A percentile compares a stretch with the other conserved stretches of the same genome.
Evolutionary conservation across 2,797 vertebrate species (phyloP).

Genomic region (Novumbra hubbsi): DNA sequence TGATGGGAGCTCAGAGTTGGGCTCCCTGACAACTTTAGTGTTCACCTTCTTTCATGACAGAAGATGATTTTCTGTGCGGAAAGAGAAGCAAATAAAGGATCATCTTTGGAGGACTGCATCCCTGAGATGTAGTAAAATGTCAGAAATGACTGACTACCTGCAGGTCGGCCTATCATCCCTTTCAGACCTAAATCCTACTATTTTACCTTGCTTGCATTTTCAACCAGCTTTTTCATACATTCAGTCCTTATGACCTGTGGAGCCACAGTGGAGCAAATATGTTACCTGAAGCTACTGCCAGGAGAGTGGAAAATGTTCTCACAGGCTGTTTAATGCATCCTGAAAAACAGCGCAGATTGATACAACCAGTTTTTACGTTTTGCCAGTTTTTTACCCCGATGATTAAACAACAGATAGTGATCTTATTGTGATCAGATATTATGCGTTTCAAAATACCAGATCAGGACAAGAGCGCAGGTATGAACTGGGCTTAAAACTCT

Average conservation of each 20-base stretch:
- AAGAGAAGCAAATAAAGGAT: constrained; percentile 68
- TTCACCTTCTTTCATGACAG: constrained; percentile 72
- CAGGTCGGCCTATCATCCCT: constrained; percentile 50
- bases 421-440: too few species aligned
- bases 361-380: too few species aligned
- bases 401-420: too few species aligned
- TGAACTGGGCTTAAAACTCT: too few species aligned
- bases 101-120: constrained; percentile 69
- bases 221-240: too few species aligned
- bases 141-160: constrained; percentile 70
- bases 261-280: constrained; percentile 62
- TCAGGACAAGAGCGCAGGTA: too few species aligned
- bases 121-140: constrained; percentile 74
- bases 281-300: constrained; percentile 45
- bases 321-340: background rate
- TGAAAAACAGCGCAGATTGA: background rate
- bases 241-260: constrained; percentile 8
- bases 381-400: too few species aligned
- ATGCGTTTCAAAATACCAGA: too few species aligned
- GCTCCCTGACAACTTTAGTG: constrained; percentile 73
- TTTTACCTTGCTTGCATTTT: too few species aligned
- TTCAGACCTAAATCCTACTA: too few species aligned
- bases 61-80: constrained; percentile 68
- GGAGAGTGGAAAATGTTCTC: background rate
- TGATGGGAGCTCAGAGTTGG: constrained; percentile 67